Base-by-base conservation (phyloP, 2,888 invertebrate species). In the Autographa gamma region DNA sequence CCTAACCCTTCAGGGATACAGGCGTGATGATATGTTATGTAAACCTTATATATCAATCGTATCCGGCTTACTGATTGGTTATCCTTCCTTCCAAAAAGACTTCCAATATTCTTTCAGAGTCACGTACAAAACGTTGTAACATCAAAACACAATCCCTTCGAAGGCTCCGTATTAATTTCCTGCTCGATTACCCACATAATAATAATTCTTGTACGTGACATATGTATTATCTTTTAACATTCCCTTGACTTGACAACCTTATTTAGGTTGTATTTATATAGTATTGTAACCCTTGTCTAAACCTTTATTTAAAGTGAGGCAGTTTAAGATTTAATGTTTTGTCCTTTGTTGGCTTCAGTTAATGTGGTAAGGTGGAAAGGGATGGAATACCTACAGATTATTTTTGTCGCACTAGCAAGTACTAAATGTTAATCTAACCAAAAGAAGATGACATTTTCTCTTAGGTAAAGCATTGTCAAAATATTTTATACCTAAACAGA, bases 371-470 rank as follows among this genome's bases (percentile, higher is more conserved):
- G 41, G 4, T 41, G 13, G 13, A 13, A 41, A 41, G 13, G 0
- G 54, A 31, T 76, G 18, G 64, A n/a, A n/a, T n/a, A 67, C 56
- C 19, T 32, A 63, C 66, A 52, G 66, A n/a, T 63, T 31, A n/a
- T 63, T 31, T 63, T n/a, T 16, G 31, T n/a, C 2, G 25, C 25
- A 25, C 25, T 25, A 25, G 25, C 25, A n/a, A n/a, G n/a, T n/a
- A n/a, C n/a, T n/a, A n/a, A n/a, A n/a, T n/a, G n/a, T n/a, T n/a
- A n/a, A n/a, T n/a, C n/a, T n/a, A n/a, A n/a, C n/a, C n/a, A 25
- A 25, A 25, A 3, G 25, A 25, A 25, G 25, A 3, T 25, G 25
- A 25, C 25, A 25, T 3, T 25, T 25, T 25, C 25, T 25, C 25
- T 3, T 2, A 25, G 25, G 25, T 25, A 25, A 2, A 25, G 25